Evolutionary conservation across 2,888 invertebrate genomes (phyloP), one percentile per base, ranked within the genome.

Genomic region (Xestia xanthographa): DNA sequence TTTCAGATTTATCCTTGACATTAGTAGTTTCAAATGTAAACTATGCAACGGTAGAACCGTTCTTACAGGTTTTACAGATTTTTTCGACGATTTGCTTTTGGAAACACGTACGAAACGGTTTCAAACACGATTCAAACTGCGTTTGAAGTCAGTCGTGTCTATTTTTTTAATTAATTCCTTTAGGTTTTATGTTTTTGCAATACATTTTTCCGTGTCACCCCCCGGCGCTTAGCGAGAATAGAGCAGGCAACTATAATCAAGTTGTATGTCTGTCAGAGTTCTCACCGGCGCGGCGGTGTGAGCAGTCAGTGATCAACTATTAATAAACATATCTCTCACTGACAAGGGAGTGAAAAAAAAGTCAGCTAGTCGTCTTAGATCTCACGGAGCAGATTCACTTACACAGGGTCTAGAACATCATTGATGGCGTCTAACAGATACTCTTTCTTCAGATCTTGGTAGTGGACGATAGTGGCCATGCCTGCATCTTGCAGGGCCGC

Each of bases 401-500:
- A 98, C 98, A 93, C 94, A 5, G 96, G 94, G 83, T 97, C 95
- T 77, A 97, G 92, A 8, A 97, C 96, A 87, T 97, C 97, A 86
- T 96, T 95, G 62, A 98, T 93, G 2, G 97, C 97, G 63, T 96
- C 93, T 70, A 96, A 90, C 41, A 98, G 93, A 67, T 92, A 95
- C 60, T 97, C 95, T 85, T 97, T 97, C n/a, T 95, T 97, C 62
- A 97, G 94, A 53, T 97, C 95, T 66, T 96, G 92, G 83, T 97
- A 97, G 58, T 97, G 90, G 2, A 98, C 93, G 11, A 97, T 94
- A 1, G 97, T 93, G 1, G 97, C 98, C 8, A 97, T 93, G 11
- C 97, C 97, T 14, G 97, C 97, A 68, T 97, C 97, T 87, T 97
- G 96, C 5, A 97, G 91, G 0, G 97, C 97, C 63, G 97, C 96